These are phyloP conservation scores for Streptopelia turtur DNA, from an alignment of 2,797 vertebrate genomes.

Conservation along the genomic window DNA sequence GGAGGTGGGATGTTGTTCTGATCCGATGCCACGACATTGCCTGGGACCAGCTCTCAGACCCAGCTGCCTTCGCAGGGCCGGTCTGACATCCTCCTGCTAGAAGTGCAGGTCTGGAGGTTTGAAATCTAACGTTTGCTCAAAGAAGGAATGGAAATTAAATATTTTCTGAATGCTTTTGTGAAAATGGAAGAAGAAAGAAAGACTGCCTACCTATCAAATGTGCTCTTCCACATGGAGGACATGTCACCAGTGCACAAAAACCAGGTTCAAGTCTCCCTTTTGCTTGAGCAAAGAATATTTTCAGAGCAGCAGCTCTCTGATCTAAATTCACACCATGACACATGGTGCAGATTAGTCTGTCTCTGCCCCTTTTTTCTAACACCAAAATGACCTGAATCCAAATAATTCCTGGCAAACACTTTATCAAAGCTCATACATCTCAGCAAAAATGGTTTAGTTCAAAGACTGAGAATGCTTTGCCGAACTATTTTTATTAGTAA, in stretches of 20 bases:
- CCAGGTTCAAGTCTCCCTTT: not conserved
- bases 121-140: not conserved
- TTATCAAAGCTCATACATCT: not conserved
- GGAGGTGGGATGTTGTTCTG: not conserved
- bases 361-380: not conserved
- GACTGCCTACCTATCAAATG: not conserved
- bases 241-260: not conserved
- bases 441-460: not conserved
- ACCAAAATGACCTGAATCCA: not conserved
- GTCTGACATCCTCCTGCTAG: not conserved
- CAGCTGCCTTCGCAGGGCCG: not conserved
- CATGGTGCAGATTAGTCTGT: not conserved
- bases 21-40: rapidly evolving
- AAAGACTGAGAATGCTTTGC: not conserved
- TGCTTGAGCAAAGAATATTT: not conserved
- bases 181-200: not conserved
- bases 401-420: not conserved
- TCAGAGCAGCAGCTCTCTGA: not conserved
- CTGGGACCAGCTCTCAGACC: not conserved
- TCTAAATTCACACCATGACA: not conserved
- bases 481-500: not conserved
- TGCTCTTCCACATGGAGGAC: not conserved
- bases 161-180: not conserved
- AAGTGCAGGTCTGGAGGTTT: not conserved
- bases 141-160: not conserved